These are phyloP conservation scores for Drosophila nigricruria DNA, from an alignment of 2,888 invertebrate species.

Conservation along the genomic window DNA sequence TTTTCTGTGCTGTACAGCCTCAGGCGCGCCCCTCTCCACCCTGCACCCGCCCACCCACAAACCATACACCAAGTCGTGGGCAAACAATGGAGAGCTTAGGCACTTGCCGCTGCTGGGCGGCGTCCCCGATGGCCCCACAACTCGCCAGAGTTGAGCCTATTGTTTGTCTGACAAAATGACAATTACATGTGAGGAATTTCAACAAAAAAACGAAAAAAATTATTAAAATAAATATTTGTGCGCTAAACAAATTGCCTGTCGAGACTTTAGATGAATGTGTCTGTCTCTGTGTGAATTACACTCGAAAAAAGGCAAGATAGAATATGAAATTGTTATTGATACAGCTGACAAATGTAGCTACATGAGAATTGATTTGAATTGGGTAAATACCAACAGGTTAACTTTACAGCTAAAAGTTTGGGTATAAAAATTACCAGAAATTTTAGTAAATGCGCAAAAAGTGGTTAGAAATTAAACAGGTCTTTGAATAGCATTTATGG, in stretches of 20 bases:
- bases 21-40: not conserved
- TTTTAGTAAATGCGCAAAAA: not conserved
- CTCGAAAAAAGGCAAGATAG: not conserved
- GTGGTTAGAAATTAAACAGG: not conserved
- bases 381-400: not conserved
- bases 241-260: constrained; percentile 64
- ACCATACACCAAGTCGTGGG: constrained; percentile 19
- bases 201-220: constrained; percentile 30
- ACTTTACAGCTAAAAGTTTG: not conserved
- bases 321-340: constrained; percentile 37
- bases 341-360: constrained; percentile 26
- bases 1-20: constrained; percentile 30
- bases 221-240: constrained; percentile 63
- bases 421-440: too few relatives aligned
- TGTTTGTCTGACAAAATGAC: constrained; percentile 79
- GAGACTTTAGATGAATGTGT: constrained; percentile 13
- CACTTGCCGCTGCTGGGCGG: constrained; percentile 32
- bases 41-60: not conserved
- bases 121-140: constrained; percentile 18
- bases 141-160: constrained; percentile 51
- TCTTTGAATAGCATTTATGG: not conserved
- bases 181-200: constrained; percentile 76
- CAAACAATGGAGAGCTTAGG: constrained; percentile 71
- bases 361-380: constrained; percentile 10
- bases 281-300: constrained; percentile 16